phyloP scores from a whole-genome alignment of 2,888 invertebrate species.

The Cecidostiba fungosa region DNA sequence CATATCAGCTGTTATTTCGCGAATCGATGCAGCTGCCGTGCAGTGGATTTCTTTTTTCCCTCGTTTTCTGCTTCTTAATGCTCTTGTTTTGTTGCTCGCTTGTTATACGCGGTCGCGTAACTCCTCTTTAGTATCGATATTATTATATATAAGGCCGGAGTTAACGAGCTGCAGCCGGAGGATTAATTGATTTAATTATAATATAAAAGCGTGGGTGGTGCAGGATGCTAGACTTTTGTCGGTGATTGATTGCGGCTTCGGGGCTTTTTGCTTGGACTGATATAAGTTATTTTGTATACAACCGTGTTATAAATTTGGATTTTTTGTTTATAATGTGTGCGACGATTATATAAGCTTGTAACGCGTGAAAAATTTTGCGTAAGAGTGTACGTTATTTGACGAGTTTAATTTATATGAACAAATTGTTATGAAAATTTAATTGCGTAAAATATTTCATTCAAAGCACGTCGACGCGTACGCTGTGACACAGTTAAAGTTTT shows the following conservation, averaged over 20 bases:
- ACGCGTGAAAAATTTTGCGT: too few species aligned
- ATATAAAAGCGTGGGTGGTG: neutral
- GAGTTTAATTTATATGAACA: neutral
- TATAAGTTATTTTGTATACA: neutral
- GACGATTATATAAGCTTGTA: neutral
- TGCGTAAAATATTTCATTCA: neutral
- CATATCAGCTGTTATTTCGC: conserved; percentile 36
- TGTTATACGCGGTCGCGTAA: neutral
- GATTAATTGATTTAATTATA: conserved; percentile 45
- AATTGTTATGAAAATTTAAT: neutral
- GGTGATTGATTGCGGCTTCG: neutral
- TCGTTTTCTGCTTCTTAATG: neutral
- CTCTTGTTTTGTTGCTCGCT: neutral
- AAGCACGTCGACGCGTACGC: neutral
- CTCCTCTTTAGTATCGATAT: neutral
- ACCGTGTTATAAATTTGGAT: too few species aligned
- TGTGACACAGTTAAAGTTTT: neutral
- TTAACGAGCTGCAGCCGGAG: conserved; percentile 13
- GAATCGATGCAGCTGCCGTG: conserved; percentile 33
- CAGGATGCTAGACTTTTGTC: neutral
- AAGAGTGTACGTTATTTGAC: neutral
- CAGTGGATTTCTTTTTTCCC: neutral
- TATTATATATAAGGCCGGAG: neutral
- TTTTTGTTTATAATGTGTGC: too few species aligned
- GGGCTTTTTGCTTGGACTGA: neutral